These are phyloP conservation scores for Meloe dianella DNA, from an alignment of 2,888 invertebrate genomes.

Conservation along the genomic window DNA sequence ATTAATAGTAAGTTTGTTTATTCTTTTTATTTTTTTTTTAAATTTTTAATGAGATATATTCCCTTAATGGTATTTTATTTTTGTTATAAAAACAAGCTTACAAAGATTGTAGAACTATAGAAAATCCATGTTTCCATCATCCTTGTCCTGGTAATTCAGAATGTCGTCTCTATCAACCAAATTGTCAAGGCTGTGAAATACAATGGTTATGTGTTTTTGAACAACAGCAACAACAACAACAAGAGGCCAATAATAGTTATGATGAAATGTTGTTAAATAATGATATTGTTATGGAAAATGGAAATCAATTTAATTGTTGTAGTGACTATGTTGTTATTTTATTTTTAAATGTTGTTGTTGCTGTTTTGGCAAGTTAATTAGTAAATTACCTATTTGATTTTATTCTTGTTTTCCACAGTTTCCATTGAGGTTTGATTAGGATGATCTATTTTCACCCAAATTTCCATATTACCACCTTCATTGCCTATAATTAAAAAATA, in stretches of 20 bases:
- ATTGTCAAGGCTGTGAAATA: slow-evolving; percentile 42
- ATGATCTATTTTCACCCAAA: slow-evolving; percentile 31
- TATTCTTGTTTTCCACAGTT: too few relatives aligned
- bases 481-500: slow-evolving; percentile 28
- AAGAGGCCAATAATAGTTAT: neutral
- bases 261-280: neutral
- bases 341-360: neutral
- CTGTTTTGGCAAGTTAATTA: too few relatives aligned
- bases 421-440: too few relatives aligned
- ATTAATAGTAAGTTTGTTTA: slow-evolving; percentile 61
- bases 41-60: too few relatives aligned
- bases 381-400: too few relatives aligned
- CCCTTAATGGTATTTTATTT: too few relatives aligned
- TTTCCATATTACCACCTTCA: slow-evolving; percentile 39
- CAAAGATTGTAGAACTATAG: slow-evolving; percentile 43
- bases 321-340: neutral
- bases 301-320: neutral
- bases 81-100: slow-evolving; percentile 40
- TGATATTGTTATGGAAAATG: neutral
- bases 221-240: neutral
- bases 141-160: slow-evolving; percentile 47
- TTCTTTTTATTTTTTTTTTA: too few relatives aligned
- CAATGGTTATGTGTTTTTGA: slow-evolving; percentile 35
- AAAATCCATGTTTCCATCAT: slow-evolving; percentile 42
- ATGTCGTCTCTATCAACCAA: slow-evolving; percentile 43